Percentiles rank a stretch among this genome's conserved stretches.
Evolutionary conservation across 2,888 invertebrate species (phyloP).

Genomic region (Cheiracanthium punctorium): DNA sequence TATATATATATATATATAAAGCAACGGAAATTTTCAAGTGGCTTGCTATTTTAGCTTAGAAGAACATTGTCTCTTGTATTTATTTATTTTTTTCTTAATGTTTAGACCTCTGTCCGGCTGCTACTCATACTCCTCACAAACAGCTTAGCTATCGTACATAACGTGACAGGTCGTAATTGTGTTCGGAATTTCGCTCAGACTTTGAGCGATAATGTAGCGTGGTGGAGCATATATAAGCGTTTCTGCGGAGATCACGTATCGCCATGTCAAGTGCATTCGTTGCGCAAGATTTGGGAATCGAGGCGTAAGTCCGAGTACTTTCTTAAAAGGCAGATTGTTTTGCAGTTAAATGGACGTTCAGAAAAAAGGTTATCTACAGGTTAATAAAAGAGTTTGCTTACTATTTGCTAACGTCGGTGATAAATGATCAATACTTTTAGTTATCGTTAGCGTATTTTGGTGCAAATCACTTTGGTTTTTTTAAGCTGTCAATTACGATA

Average conservation of each 20-base stretch:
- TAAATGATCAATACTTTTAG: not conserved
- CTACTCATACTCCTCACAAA: not conserved
- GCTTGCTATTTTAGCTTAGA: not conserved
- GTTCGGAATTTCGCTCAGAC: not conserved
- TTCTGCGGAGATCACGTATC: not conserved
- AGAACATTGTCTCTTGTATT: not conserved
- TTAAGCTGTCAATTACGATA: no score
- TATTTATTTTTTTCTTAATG: not conserved
- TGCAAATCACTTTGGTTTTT: no score
- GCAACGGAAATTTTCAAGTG: not conserved
- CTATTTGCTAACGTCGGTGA: not conserved
- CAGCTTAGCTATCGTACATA: not conserved
- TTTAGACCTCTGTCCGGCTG: not conserved
- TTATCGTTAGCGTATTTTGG: no score
- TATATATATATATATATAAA: no score
- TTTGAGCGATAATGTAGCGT: slow-evolving; percentile 1
- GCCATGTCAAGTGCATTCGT: not conserved
- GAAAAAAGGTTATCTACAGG: not conserved
- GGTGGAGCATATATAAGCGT: not conserved
- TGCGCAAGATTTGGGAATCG: not conserved
- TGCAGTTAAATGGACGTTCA: not conserved
- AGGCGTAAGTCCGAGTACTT: not conserved
- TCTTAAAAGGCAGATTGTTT: not conserved
- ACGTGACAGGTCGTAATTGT: not conserved
- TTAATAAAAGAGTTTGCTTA: not conserved